phyloP scores from a whole-genome alignment of 2,888 invertebrate genomes.

The Aspidiotus rigidus region DNA sequence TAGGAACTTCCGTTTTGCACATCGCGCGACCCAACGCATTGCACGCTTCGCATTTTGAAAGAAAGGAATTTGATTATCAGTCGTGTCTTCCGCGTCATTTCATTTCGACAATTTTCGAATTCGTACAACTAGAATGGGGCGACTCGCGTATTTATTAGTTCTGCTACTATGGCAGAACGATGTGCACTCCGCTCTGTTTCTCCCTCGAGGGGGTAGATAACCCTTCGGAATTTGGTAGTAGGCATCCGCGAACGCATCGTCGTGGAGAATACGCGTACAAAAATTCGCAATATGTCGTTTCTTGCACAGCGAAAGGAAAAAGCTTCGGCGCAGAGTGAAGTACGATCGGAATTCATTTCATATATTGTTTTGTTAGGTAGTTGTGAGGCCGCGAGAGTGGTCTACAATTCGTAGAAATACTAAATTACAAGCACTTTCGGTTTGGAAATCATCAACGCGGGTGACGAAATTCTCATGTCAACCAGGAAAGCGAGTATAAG shows the following conservation, averaged over 20 bases:
- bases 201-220: constrained; percentile 10
- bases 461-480: too few relatives aligned
- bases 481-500: too few relatives aligned
- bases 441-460: too few relatives aligned
- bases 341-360: too few relatives aligned
- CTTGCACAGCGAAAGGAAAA: neutral
- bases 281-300: constrained; percentile 9
- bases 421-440: too few relatives aligned
- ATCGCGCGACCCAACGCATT: neutral
- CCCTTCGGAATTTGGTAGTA: constrained; percentile 6
- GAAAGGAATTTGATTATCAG: constrained; percentile 13
- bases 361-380: too few relatives aligned
- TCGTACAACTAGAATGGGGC: neutral
- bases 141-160: constrained; percentile 10
- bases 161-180: neutral
- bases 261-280: neutral
- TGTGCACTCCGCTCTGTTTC: neutral
- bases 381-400: too few relatives aligned
- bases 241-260: neutral
- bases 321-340: too few relatives aligned
- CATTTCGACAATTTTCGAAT: constrained; percentile 6
- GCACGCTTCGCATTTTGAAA: neutral
- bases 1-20: neutral
- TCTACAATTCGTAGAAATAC: too few relatives aligned
- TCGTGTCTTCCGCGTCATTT: constrained; percentile 11